Evolutionary conservation across 2,888 invertebrate species (phyloP), one percentile per base, ranked within the genome.

Genomic region (Lithophane semibrunnea): DNA sequence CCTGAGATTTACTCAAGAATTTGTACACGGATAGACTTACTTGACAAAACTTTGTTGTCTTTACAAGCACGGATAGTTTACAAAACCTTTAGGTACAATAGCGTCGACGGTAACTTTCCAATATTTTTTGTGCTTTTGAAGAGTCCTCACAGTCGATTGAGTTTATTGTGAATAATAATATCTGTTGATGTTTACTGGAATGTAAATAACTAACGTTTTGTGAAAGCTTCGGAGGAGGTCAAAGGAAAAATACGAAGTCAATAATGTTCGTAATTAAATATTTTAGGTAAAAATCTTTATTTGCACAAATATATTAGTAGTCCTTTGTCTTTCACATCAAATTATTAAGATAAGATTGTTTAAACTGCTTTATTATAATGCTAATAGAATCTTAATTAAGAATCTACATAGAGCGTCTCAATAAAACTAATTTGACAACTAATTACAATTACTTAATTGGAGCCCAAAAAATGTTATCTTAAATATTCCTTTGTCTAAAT

Each of bases 91-190:
- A 16, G 3, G 1, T 54, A 80, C 77, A 71, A 77, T 61, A 16
- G 63, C 68, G 21, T 8, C 58, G 52, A 3, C 58, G 16, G 61
- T 8, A 56, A 68, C 18, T 69, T 80, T 49, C 44, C 24, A 47
- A 72, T 60, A 71, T 37, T 72, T 66, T 76, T 77, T 63, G 42
- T 54, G 13, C 70, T 80, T 47, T 54, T 63, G 42, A 66, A 70
- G 49, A 68, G 52, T 54, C 49, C 3, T 80, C 52, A 60, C 81
- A 73, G 56, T 80, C 58, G 76, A 63, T 54, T 63, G 61, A 61
- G 21, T 72, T 70, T 73, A 76, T 73, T 83, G 68, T 83, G 81
- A 73, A 84, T 80, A 84, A 67, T 37, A 84, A 60, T 77, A 70
- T 81, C 44, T n/a, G 47, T 83, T 70, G 52, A 70, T 76, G 66